These are phyloP conservation scores for Turritopsis rubra DNA, from an alignment of 30 jellyfish, hydroid and myxozoan species.

Conservation along the genomic window DNA sequence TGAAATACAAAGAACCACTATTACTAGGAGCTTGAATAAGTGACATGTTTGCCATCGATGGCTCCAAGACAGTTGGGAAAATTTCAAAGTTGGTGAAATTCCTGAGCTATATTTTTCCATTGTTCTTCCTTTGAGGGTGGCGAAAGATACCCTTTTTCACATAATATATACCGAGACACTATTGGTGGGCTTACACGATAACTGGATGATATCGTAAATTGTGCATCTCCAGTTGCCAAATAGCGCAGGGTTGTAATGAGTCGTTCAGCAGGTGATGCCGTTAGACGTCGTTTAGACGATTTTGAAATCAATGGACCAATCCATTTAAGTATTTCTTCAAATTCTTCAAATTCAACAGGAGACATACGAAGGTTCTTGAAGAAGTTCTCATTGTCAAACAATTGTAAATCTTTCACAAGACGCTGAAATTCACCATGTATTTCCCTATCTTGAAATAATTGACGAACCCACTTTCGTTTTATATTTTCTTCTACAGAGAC, in stretches of 20 bases:
- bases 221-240: constrained; percentile 41
- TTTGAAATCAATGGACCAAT: not conserved
- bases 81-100: too few relatives aligned
- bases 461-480: constrained; percentile 8
- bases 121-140: not conserved
- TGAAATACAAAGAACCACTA: too few relatives aligned
- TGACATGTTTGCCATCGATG: too few relatives aligned
- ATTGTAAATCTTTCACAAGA: constrained; percentile 6
- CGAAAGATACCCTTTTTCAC: not conserved
- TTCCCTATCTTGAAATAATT: constrained; percentile 4
- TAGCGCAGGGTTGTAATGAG: not conserved
- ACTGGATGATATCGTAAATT: constrained; percentile 36
- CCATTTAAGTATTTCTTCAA: not conserved
- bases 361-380: not conserved
- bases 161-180: not conserved
- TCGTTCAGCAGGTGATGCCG: not conserved
- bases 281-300: not conserved
- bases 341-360: not conserved
- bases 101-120: not conserved
- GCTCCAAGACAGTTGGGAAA: too few relatives aligned
- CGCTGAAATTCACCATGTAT: too few relatives aligned
- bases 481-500: constrained; percentile 1
- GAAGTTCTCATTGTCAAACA: constrained; percentile 2
- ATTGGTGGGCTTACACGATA: constrained; percentile 32
- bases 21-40: too few relatives aligned